Evolutionary conservation across 2,797 vertebrate genomes (phyloP).

Genomic region (Lithobates pipiens): DNA sequence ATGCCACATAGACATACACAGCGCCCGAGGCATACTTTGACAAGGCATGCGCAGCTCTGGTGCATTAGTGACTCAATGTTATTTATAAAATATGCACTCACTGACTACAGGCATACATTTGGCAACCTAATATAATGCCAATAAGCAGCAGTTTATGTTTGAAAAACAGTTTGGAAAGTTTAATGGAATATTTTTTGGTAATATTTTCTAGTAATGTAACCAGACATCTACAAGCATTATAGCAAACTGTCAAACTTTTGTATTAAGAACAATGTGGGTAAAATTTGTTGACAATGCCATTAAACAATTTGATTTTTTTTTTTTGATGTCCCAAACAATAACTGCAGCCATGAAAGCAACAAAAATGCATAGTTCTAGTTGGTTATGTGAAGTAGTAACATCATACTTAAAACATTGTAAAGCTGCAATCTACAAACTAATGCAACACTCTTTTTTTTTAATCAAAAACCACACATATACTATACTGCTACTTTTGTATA

Average conservation of each 20-base stretch:
- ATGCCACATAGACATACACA: not conserved
- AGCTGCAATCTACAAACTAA: slow-evolving; percentile 32
- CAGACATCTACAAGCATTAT: too few species aligned
- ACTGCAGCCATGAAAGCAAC: slow-evolving; percentile 19
- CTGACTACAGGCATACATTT: not conserved
- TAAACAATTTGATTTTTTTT: too few species aligned
- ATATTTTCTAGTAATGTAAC: too few species aligned
- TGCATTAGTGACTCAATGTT: not conserved
- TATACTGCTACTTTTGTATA: slow-evolving; percentile 70
- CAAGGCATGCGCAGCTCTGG: slow-evolving; percentile 10
- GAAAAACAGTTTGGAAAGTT: not conserved
- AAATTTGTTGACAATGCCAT: too few species aligned
- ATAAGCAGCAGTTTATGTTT: slow-evolving; percentile 24
- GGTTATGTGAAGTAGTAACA: not conserved
- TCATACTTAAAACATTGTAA: not conserved
- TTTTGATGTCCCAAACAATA: slow-evolving; percentile 1
- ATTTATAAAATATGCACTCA: not conserved
- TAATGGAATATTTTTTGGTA: not conserved
- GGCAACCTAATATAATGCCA: not conserved
- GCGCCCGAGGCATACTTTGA: not conserved
- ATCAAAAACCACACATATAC: slow-evolving; percentile 42
- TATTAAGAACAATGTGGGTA: too few species aligned
- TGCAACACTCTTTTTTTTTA: slow-evolving; percentile 26
- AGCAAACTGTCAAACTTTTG: too few species aligned
- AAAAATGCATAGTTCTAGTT: not conserved